phyloP scores from a whole-genome alignment of 92 coral and sea anemone species.

The Siderastrea siderea region DNA sequence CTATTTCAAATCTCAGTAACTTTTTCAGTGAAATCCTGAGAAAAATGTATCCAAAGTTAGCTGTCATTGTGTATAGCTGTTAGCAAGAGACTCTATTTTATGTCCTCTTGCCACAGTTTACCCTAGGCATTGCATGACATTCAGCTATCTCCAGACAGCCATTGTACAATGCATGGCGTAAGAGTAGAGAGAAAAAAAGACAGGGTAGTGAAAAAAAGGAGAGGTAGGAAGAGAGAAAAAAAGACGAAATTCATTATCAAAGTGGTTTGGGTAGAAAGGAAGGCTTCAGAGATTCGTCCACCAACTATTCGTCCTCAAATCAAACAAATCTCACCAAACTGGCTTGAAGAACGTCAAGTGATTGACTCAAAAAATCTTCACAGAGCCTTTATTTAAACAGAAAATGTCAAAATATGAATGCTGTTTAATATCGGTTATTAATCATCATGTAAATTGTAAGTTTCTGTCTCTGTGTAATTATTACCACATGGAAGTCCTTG shows the following conservation, averaged over 20 bases:
- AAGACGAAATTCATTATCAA: constrained; percentile 50
- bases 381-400: constrained; percentile 11
- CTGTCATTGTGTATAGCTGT: too few species aligned
- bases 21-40: too few species aligned
- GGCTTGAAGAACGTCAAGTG: constrained; percentile 6
- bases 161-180: constrained; percentile 27
- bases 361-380: constrained; percentile 56
- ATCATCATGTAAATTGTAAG: too few species aligned
- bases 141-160: constrained; percentile 50
- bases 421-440: too few species aligned
- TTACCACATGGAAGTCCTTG: too few species aligned
- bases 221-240: constrained; percentile 16
- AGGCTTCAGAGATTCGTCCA: constrained; percentile 24
- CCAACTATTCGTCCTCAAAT: constrained; percentile 23
- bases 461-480: too few species aligned
- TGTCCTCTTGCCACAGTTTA: background rate
- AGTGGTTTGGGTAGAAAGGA: constrained; percentile 25
- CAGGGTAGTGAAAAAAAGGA: constrained; percentile 35
- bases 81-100: too few species aligned
- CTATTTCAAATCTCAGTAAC: too few species aligned
- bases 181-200: constrained; percentile 48
- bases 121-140: constrained; percentile 49
- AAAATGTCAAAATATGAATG: background rate
- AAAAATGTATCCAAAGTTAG: too few species aligned
- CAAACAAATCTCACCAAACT: constrained; percentile 9